Base-by-base conservation (phyloP, 2,113 vertebrate species). In the Poecilia latipinna region DNA sequence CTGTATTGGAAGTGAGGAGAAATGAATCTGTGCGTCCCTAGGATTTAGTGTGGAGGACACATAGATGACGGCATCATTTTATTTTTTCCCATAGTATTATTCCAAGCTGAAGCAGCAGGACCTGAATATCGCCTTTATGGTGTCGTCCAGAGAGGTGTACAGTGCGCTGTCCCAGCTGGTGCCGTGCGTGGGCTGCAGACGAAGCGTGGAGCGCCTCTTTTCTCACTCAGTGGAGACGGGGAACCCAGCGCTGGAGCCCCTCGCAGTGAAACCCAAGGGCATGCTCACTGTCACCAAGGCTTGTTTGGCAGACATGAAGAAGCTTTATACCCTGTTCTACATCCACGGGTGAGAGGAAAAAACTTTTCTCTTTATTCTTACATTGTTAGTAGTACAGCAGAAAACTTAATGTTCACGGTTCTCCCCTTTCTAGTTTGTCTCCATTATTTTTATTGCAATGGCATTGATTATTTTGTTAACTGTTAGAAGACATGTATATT, bases 191-290 rank as follows among this genome's bases (percentile, higher is more conserved):
- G 97, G 98, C 88, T 99, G 98, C 88, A 95, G 98, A 64, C 95
- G 96, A 33, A 99, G 98, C 8, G 97, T 99, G 89, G 98, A 99
- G 68, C 96, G 96, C 44, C 96, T 99, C 33, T 99, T 98, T 87
- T 97, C 97, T 1, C 97, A 98, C 91, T 95, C 99, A 13, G 96
- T 97, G 65, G 96, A 99, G 83, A 97, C 97, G 0, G 97, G 96
- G 61, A 98, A 96, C 74, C 97, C 97, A 1, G 97, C 97, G 0
- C 93, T 99, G 57, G 97, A 98, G 88, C 98, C 98, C 24, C 96
- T 99, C 37, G 96, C 95, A 0, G 95, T 99, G 77, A 96, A 96
- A 83, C 94, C 97, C 3, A 96, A 95, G 24, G 97, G 96, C 51
- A 96, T 97, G 83, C 95, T 99, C 6, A 97, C 97, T 11, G 93